A percentile compares a stretch with the other conserved stretches of the same genome.
These are phyloP conservation scores for Hyaena hyaena DNA, from an alignment of 2,113 vertebrate species.

Conservation along the genomic window DNA sequence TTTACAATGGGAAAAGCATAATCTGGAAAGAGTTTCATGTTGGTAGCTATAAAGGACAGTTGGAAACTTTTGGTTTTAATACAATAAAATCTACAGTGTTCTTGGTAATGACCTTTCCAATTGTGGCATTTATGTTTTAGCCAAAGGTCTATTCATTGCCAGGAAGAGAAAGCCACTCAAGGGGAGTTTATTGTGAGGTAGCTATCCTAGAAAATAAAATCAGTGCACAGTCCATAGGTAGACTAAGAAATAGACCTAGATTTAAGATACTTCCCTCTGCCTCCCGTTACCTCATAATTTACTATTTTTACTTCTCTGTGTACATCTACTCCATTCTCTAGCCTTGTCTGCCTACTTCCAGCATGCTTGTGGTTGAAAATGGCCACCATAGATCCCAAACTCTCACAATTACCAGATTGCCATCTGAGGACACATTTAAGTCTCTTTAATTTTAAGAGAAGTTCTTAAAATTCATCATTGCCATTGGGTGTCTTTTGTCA, in stretches of 20 bases:
- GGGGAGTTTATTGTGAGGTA: background rate
- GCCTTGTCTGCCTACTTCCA: background rate
- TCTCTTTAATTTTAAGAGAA: constrained; percentile 30
- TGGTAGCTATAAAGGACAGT: constrained; percentile 21
- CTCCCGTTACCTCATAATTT: background rate
- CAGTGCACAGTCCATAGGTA: background rate
- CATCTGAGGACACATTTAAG: background rate
- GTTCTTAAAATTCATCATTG: background rate
- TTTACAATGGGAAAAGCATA: constrained; percentile 30
- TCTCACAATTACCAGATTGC: background rate
- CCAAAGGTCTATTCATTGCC: constrained; percentile 28
- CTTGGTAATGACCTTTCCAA: constrained; percentile 38
- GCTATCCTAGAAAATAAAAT: background rate
- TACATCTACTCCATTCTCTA: background rate
- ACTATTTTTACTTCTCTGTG: background rate
- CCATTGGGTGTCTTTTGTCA: background rate
- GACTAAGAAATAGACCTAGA: background rate
- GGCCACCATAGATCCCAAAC: background rate
- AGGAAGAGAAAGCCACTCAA: constrained; percentile 52
- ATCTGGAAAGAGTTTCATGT: constrained; percentile 43
- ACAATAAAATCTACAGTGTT: constrained; percentile 10
- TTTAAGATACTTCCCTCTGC: background rate
- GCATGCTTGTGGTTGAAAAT: background rate
- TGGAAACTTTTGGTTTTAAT: constrained; percentile 37
- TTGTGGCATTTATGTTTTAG: constrained; percentile 46